Percentiles rank a stretch among this genome's conserved stretches.
phyloP scores from a whole-genome alignment of 2,888 invertebrate genomes.

The Folsomia manolachei region DNA sequence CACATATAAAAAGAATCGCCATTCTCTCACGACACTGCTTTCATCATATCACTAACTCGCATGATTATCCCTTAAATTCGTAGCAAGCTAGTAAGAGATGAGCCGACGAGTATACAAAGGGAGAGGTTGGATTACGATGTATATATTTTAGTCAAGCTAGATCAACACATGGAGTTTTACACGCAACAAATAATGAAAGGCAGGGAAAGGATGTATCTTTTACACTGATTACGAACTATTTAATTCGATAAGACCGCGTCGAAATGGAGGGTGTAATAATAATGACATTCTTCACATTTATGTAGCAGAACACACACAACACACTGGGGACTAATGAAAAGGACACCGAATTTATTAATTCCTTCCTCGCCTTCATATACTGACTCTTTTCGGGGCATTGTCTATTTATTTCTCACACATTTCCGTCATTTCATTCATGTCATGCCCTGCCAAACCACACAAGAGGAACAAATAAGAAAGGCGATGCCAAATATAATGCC shows the following conservation, averaged over 20 bases:
- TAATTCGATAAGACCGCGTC: constrained; percentile 45
- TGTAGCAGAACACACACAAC: constrained; percentile 44
- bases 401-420: no score
- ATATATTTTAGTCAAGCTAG: no score
- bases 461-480: no score
- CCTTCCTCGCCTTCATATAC: constrained; percentile 31
- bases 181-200: constrained; percentile 34
- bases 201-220: constrained; percentile 31
- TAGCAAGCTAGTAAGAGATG: no score
- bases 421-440: background rate
- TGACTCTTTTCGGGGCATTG: no score
- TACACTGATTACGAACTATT: constrained; percentile 47
- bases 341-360: constrained; percentile 49
- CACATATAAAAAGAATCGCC: no score
- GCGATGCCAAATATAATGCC: no score
- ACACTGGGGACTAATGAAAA: constrained; percentile 49
- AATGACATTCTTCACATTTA: constrained; percentile 42
- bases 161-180: constrained; percentile 19
- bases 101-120: no score
- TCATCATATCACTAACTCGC: background rate
- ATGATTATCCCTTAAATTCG: no score
- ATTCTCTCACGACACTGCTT: background rate
- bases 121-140: constrained; percentile 17
- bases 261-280: constrained; percentile 40
- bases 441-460: no score